Percentiles rank a stretch among this genome's conserved stretches.
Evolutionary conservation across 2,797 vertebrate genomes (phyloP).

Genomic region (Simalia tracyae): DNA sequence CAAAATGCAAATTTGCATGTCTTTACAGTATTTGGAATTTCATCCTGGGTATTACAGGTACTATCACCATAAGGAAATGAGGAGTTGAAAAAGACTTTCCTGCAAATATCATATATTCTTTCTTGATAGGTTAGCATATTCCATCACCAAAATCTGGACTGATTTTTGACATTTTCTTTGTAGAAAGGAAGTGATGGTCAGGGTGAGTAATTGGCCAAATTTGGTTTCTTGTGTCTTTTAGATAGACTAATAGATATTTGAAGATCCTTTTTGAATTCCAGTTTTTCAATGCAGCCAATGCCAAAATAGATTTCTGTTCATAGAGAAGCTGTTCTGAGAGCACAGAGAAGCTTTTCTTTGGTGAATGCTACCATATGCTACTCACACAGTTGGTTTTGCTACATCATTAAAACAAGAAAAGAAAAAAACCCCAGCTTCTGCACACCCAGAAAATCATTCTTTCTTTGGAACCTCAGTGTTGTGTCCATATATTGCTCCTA

Average conservation of each 20-base stretch:
- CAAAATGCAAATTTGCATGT: neutral
- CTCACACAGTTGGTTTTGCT: neutral
- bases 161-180: constrained; percentile 37
- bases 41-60: neutral
- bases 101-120: constrained; percentile 21
- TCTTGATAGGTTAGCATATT: constrained; percentile 42
- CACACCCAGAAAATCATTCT: neutral
- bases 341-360: neutral
- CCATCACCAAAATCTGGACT: constrained; percentile 17
- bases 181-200: constrained; percentile 33
- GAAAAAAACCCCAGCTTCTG: neutral
- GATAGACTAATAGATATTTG: constrained; percentile 4
- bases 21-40: neutral
- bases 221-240: neutral
- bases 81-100: neutral
- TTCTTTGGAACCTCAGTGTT: neutral
- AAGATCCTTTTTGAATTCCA: neutral
- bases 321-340: neutral
- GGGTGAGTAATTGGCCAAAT: constrained; percentile 30
- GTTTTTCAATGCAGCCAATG: neutral
- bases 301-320: neutral
- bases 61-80: neutral
- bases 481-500: neutral
- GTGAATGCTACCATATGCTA: neutral
- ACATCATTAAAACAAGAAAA: neutral